Conservation (phyloP, 2,113 vertebrate species). For the Rattus rattus region DNA sequence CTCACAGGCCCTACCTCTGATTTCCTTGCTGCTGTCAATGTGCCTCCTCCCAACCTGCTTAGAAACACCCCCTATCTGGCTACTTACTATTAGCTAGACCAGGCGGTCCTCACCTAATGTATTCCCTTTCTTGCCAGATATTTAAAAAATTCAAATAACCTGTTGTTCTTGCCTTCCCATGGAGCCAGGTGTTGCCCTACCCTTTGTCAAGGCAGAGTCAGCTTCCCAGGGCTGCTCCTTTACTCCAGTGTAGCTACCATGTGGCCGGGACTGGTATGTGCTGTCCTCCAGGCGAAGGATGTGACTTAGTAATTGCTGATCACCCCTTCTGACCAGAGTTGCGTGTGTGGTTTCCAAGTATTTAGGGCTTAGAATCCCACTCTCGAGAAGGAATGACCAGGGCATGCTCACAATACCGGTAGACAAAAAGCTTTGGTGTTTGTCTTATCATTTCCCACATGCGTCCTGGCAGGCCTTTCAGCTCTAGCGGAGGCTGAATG, state of each 20-base stretch:
- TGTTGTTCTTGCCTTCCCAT: accelerated
- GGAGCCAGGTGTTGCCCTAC: not conserved
- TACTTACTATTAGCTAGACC: not conserved
- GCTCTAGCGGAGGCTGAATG: not conserved
- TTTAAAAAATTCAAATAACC: not conserved
- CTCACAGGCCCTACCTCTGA: not conserved
- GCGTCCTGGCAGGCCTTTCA: not conserved
- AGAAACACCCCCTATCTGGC: not conserved
- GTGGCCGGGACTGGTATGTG: accelerated
- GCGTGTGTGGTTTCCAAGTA: not conserved
- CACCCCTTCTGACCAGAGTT: not conserved
- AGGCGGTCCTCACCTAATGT: not conserved
- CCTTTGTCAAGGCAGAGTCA: not conserved
- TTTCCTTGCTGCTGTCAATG: not conserved
- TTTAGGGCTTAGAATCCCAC: not conserved
- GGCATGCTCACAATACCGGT: not conserved
- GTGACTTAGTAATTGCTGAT: not conserved
- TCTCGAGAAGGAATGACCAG: not conserved
- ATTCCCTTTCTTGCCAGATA: not conserved
- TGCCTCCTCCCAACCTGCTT: not conserved
- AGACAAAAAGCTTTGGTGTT: not conserved
- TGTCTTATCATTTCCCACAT: not conserved
- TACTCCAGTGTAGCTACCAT: accelerated
- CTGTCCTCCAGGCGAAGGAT: not conserved
- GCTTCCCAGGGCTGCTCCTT: not conserved